These are phyloP conservation scores for Mimas tiliae DNA, from an alignment of 2,888 invertebrate genomes.

Conservation along the genomic window DNA sequence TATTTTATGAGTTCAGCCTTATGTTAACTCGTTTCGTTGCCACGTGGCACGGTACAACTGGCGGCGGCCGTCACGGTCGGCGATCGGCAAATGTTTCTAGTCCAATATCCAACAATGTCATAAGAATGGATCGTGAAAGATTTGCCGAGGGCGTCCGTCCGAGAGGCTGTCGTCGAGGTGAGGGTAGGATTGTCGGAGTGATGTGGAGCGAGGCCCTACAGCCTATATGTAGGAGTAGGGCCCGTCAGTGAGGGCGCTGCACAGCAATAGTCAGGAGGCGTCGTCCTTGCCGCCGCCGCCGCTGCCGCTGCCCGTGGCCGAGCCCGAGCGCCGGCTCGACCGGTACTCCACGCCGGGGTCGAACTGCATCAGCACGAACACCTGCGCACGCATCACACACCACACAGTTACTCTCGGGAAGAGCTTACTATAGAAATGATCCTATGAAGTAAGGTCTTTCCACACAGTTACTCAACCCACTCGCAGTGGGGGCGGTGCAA, in stretches of 20 bases:
- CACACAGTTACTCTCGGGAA: too few relatives aligned
- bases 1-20: conserved; percentile 13
- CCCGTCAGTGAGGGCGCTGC: conserved; percentile 99
- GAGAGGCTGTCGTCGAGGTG: conserved; percentile 26
- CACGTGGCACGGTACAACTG: not conserved
- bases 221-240: conserved; percentile 96
- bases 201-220: conserved; percentile 48
- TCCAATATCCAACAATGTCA: not conserved
- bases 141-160: conserved; percentile 9
- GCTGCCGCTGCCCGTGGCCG: conserved; percentile 68
- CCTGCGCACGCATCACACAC: conserved; percentile 81
- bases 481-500: too few relatives aligned
- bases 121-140: not conserved
- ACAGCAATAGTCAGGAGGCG: conserved; percentile 99
- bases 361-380: conserved; percentile 99
- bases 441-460: too few relatives aligned
- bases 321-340: conserved; percentile 88
- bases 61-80: not conserved
- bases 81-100: not conserved
- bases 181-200: conserved; percentile 59
- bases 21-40: conserved; percentile 4
- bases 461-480: too few relatives aligned
- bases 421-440: too few relatives aligned
- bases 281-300: conserved; percentile 89
- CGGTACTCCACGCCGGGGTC: conserved; percentile 99